A percentile compares a stretch with the other conserved stretches of the same genome.
Evolutionary conservation across 2,797 vertebrate genomes (phyloP).

Genomic region (Apogon hyalosoma): DNA sequence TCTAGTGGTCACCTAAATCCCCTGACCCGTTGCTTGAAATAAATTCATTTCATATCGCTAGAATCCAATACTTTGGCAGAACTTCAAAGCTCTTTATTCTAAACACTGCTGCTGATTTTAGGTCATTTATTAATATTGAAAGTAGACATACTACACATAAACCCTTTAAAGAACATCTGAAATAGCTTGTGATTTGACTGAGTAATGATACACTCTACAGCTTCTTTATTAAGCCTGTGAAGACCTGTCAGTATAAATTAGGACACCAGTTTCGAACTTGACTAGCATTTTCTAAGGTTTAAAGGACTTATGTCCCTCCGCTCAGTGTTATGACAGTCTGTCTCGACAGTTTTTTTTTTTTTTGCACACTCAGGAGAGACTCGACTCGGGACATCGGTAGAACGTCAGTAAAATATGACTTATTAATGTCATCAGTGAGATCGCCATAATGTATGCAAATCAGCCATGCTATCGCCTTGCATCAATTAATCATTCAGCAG

Average conservation of each 20-base stretch:
- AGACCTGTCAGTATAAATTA: constrained; percentile 34
- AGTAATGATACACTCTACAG: constrained; percentile 5
- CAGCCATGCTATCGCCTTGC: constrained; percentile 19
- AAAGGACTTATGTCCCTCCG: constrained; percentile 7
- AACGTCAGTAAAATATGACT: constrained; percentile 36
- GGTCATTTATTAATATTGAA: too few relatives aligned
- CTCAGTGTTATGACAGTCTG: constrained; percentile 5
- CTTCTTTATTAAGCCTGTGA: constrained; percentile 18
- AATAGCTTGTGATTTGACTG: background rate
- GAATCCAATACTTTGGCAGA: too few relatives aligned
- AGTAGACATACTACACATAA: too few relatives aligned
- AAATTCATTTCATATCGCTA: too few relatives aligned
- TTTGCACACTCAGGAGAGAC: constrained; percentile 13
- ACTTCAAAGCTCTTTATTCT: too few relatives aligned
- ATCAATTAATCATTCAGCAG: constrained; percentile 67
- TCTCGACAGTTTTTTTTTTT: constrained; percentile 6
- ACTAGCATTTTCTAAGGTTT: constrained; percentile 29
- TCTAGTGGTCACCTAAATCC: too few relatives aligned
- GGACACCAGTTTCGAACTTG: constrained; percentile 20
- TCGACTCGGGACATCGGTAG: constrained; percentile 18
- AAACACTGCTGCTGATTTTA: too few relatives aligned
- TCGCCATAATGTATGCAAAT: constrained; percentile 42
- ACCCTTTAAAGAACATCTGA: constrained; percentile 14
- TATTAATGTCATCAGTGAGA: constrained; percentile 51
- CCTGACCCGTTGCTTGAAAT: too few relatives aligned